Evolutionary conservation across 2,113 vertebrate genomes (phyloP), one percentile per base, ranked within the genome.

Genomic region (Apistogramma diplotaenia): DNA sequence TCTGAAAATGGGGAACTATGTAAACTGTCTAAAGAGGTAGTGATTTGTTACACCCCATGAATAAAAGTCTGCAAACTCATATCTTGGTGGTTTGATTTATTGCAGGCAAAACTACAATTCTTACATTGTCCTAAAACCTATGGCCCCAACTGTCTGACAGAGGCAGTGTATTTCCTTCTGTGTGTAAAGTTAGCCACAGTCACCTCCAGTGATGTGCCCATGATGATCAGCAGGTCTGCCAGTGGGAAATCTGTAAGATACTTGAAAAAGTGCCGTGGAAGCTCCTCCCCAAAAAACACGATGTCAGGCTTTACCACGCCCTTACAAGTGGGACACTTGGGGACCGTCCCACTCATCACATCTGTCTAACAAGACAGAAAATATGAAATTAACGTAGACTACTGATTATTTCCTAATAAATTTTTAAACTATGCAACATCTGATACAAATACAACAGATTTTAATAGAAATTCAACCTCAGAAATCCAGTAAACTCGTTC

Each of bases 161-260:
- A 4, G 4, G 12, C 11, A 4, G 4, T 13, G 37, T 40, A 12
- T 40, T 13, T 40, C 37, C 13, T 67, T 21, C 35, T 10, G 27
- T n/a, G 49, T 43, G 4, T 65, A 18, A 75, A 2, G 53, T 4
- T 21, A 4, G 31, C 13, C 16, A 9, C 8, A 8, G 90, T 94
- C 74, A 99, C 98, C 97, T 99, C 97, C 82, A 99, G 94, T 6
- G 98, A 99, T 0, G 98, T 99, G 1, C 98, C 98, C 33, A 99
- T 96, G 91, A 99, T 15, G 23, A 99, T 92, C 12, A 99, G 96
- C 73, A 99, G 94, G 79, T 99, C 98, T 1, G 97, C 96, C 85
- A 92, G 53, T 0, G 97, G 97, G 81, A 99, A 99, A 84, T 99
- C 98, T 0, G 86, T 87, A 55, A 98, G 6, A 27, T 98, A 96